phyloP scores from a whole-genome alignment of 2,888 invertebrate genomes.

The Cataglyphis albicans region DNA sequence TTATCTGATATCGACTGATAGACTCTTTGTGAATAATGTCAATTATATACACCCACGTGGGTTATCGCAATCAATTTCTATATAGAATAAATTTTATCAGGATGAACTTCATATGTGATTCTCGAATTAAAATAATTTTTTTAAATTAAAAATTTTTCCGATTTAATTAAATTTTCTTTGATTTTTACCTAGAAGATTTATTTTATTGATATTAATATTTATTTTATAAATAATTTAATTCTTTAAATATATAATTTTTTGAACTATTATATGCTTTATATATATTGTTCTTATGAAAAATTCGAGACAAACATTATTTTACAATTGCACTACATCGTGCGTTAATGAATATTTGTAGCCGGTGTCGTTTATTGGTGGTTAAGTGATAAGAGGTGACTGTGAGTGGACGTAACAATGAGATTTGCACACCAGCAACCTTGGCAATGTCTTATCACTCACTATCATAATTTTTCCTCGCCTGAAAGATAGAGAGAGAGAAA shows the following conservation, averaged over 20 bases:
- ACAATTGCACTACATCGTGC: background rate
- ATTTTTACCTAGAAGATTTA: background rate
- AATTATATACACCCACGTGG: background rate
- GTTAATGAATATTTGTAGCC: slow-evolving; percentile 10
- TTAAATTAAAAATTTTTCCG: background rate
- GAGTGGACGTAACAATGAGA: background rate
- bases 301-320: background rate
- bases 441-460: slow-evolving; percentile 28
- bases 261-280: background rate
- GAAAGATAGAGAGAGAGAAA: background rate
- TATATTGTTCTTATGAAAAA: background rate
- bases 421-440: slow-evolving; percentile 16
- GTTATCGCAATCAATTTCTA: background rate
- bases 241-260: background rate
- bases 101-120: background rate
- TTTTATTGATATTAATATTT: background rate
- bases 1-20: background rate
- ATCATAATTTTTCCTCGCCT: background rate
- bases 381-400: slow-evolving; percentile 21
- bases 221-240: background rate
- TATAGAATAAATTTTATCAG: background rate
- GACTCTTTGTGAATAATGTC: background rate
- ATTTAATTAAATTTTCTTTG: background rate
- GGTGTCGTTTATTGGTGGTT: background rate
- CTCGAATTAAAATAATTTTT: background rate